Conservation (phyloP, 2,797 vertebrate genomes). For the Valencia hispanica region DNA sequence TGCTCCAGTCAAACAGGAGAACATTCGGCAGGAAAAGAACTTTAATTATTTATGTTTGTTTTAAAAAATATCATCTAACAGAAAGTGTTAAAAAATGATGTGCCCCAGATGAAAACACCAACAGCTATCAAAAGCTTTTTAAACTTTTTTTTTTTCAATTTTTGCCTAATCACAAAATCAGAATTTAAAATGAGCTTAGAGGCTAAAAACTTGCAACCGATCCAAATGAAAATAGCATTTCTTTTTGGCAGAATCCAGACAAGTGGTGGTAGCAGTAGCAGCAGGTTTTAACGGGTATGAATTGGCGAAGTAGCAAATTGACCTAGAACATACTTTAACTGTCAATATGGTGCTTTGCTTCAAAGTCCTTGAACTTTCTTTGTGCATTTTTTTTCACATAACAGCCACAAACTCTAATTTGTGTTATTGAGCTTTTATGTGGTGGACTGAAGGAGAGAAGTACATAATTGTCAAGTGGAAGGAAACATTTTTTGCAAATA, state of each 20-base stretch:
- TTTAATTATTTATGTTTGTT: slow-evolving; percentile 63
- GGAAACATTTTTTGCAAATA: not conserved
- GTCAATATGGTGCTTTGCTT: not conserved
- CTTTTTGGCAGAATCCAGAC: slow-evolving; percentile 11
- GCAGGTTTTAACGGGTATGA: not conserved
- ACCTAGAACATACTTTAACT: not conserved
- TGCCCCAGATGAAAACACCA: slow-evolving; percentile 51
- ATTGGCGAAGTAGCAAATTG: not conserved
- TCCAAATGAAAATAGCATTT: slow-evolving; percentile 20
- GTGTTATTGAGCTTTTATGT: not conserved
- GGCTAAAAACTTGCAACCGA: slow-evolving; percentile 28
- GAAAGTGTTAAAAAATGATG: slow-evolving; percentile 52
- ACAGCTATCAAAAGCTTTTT: slow-evolving; percentile 50
- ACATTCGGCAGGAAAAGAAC: slow-evolving; percentile 53
- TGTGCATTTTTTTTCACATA: not conserved
- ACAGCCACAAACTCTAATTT: not conserved
- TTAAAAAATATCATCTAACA: slow-evolving; percentile 50
- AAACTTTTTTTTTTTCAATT: not conserved
- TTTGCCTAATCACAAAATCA: slow-evolving; percentile 42
- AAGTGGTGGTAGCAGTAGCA: not conserved
- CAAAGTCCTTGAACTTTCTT: not conserved
- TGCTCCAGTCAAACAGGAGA: slow-evolving; percentile 45
- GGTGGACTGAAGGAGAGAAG: not conserved
- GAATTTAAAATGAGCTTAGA: slow-evolving; percentile 44
- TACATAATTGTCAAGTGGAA: not conserved